A percentile compares a stretch with the other conserved stretches of the same genome.
phyloP scores from a whole-genome alignment of 2,797 vertebrate genomes.

The Premnoplex brunnescens region DNA sequence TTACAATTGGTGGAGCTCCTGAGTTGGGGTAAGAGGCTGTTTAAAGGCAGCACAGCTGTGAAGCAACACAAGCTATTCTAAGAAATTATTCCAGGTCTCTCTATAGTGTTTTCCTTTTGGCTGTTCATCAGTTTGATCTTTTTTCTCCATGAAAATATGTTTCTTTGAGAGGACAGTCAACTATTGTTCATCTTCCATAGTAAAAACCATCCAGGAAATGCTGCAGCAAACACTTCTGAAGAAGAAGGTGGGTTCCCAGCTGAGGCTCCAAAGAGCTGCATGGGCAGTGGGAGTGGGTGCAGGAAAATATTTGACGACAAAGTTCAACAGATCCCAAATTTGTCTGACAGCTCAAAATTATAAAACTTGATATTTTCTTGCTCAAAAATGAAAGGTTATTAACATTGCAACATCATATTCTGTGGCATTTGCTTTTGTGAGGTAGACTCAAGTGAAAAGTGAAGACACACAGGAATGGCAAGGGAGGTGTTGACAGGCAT shows the following conservation, averaged over 20 bases:
- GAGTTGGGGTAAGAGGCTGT: not conserved
- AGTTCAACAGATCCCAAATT: not conserved
- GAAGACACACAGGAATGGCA: slow-evolving; percentile 32
- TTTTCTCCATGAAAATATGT: not conserved
- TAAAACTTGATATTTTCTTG: not conserved
- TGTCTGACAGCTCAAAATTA: not conserved
- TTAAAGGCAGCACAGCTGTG: slow-evolving; percentile 2
- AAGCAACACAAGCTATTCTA: not conserved
- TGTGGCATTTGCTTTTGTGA: slow-evolving; percentile 35
- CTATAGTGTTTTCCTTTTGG: not conserved
- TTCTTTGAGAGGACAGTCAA: not conserved
- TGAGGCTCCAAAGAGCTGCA: not conserved
- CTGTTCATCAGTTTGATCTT: not conserved
- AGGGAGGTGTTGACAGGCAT: slow-evolving; percentile 44
- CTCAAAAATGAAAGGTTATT: slow-evolving; percentile 13
- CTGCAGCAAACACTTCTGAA: not conserved
- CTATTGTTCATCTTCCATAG: not conserved
- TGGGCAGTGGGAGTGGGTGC: not conserved
- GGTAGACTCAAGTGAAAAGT: slow-evolving; percentile 22
- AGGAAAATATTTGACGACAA: not conserved
- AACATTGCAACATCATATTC: not conserved
- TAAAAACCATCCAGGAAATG: not conserved
- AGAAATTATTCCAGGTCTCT: not conserved
- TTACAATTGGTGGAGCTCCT: slow-evolving; percentile 36
- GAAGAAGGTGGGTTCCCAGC: not conserved